Conservation (phyloP, 2,113 vertebrate species). For the Indri indri region DNA sequence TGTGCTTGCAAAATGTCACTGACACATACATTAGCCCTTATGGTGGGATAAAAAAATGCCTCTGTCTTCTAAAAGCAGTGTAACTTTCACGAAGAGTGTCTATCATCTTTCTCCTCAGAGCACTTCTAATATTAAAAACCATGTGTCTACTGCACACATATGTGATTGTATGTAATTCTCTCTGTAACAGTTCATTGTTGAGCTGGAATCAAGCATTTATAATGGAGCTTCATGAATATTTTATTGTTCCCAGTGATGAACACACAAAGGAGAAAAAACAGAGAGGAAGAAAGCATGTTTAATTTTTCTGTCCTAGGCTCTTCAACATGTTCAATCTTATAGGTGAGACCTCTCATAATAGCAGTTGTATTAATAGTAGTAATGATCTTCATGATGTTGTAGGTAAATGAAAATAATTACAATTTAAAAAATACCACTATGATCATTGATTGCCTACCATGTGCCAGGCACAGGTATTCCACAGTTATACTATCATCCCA, state of each 20-base stretch:
- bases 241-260: background rate
- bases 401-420: background rate
- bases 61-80: constrained; percentile 60
- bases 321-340: background rate
- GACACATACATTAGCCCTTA: constrained; percentile 65
- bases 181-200: background rate
- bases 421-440: background rate
- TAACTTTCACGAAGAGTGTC: constrained; percentile 58
- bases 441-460: too few relatives aligned
- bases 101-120: constrained; percentile 14
- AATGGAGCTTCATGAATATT: background rate
- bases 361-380: background rate
- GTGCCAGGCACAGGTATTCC: background rate
- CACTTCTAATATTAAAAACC: background rate
- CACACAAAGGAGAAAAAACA: background rate
- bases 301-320: background rate
- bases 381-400: background rate
- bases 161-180: background rate
- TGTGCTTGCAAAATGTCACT: constrained; percentile 76
- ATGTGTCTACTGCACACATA: background rate
- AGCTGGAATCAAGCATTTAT: background rate
- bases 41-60: constrained; percentile 18
- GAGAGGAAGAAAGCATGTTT: background rate
- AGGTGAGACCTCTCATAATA: background rate
- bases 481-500: background rate